Conservation (phyloP, 2,797 vertebrate genomes). For the Morelia viridis region DNA sequence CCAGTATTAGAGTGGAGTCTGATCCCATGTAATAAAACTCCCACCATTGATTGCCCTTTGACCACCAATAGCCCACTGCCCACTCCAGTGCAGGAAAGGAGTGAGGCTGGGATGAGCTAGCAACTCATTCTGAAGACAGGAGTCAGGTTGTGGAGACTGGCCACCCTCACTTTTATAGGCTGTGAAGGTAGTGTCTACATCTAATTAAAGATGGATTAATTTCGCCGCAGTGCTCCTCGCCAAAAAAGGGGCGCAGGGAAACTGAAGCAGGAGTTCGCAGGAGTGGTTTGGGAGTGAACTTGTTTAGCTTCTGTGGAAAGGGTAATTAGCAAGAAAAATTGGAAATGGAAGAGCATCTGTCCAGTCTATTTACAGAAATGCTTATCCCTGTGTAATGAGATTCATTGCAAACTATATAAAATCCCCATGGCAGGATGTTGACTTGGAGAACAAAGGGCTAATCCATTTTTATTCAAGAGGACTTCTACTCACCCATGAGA, state of each 20-base stretch:
- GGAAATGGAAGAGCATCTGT: neutral
- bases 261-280: neutral
- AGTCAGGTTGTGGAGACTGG: neutral
- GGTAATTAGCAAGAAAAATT: neutral
- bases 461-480: neutral
- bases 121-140: neutral
- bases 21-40: neutral
- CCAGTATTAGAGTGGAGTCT: neutral
- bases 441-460: neutral
- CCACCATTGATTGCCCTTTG: neutral
- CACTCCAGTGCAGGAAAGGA: neutral
- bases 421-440: neutral
- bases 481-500: neutral
- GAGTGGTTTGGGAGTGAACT: neutral
- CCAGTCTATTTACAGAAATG: neutral
- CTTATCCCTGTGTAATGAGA: neutral
- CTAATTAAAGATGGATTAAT: neutral
- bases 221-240: neutral
- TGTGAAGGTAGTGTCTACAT: neutral
- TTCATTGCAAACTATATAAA: too few species aligned
- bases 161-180: neutral
- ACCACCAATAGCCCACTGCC: neutral
- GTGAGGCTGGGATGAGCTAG: neutral
- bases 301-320: neutral
- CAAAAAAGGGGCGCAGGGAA: neutral